phyloP scores from a whole-genome alignment of 2,888 invertebrate genomes.

The Epistrophe eligans region DNA sequence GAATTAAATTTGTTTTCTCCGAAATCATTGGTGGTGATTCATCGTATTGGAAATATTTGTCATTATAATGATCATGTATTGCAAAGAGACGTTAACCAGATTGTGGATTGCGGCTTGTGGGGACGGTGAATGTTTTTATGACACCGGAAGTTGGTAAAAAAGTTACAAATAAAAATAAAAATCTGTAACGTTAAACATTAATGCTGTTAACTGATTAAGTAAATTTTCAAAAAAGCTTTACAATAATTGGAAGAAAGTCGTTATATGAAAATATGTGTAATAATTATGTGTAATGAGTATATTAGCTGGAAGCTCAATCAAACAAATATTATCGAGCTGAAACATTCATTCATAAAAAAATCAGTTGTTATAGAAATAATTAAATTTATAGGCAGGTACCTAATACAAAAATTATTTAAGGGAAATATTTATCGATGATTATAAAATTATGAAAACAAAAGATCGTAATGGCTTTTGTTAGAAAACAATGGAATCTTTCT shows the following conservation, averaged over 20 bases:
- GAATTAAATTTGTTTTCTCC: not conserved
- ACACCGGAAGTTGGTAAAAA: conserved; percentile 7
- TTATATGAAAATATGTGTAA: not conserved
- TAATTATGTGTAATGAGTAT: not conserved
- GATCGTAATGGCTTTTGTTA: conserved; percentile 3
- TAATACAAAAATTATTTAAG: not conserved
- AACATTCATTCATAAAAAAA: conserved; percentile 8
- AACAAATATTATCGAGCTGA: not conserved
- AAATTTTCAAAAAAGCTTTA: conserved; percentile 1
- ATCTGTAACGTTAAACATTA: too few species aligned
- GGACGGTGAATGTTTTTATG: conserved; percentile 17
- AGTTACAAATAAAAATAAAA: not conserved
- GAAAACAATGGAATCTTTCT: not conserved
- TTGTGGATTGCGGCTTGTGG: not conserved
- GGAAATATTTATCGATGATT: not conserved
- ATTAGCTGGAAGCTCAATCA: not conserved
- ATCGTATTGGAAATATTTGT: conserved; percentile 1
- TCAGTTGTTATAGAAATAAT: not conserved
- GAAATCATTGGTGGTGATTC: conserved; percentile 17
- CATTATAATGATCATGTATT: conserved; percentile 5
- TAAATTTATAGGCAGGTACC: too few species aligned
- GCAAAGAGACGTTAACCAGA: not conserved
- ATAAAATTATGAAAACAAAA: not conserved
- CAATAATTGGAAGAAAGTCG: not conserved
- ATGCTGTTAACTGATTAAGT: not conserved